Conservation (phyloP, 2,113 vertebrate genomes). For the Prinia subflava region DNA sequence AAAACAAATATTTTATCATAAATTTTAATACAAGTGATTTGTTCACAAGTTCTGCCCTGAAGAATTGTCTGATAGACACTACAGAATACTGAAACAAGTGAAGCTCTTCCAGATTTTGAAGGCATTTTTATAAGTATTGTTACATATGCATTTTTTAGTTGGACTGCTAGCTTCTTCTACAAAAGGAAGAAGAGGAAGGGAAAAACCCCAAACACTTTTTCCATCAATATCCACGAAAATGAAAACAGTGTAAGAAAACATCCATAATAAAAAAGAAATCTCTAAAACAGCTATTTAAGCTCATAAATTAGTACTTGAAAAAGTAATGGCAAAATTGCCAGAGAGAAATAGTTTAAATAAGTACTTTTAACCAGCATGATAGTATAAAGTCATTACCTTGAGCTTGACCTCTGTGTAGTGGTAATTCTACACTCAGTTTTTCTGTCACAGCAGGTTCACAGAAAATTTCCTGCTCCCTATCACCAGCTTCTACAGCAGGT, state of each 20-base stretch:
- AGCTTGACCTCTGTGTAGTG: constrained; percentile 54
- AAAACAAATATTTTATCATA: neutral
- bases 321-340: neutral
- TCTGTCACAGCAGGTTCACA: constrained; percentile 2
- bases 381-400: constrained; percentile 70
- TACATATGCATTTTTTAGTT: neutral
- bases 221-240: neutral
- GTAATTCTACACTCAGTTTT: constrained; percentile 54
- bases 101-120: neutral
- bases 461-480: neutral
- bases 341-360: neutral
- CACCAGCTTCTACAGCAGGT: constrained; percentile 30
- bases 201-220: neutral
- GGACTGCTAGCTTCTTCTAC: neutral
- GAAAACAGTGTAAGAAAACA: neutral
- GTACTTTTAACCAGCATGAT: neutral
- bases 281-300: neutral
- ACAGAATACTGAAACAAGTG: neutral
- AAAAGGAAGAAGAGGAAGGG: neutral
- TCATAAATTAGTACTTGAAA: neutral
- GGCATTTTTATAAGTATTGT: neutral
- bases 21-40: neutral
- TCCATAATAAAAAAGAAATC: neutral
- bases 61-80: neutral
- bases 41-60: neutral